A percentile compares a stretch with the other conserved stretches of the same genome.
Evolutionary conservation across 2,797 vertebrate genomes (phyloP).

Genomic region (Amblyopsis hoosieri): DNA sequence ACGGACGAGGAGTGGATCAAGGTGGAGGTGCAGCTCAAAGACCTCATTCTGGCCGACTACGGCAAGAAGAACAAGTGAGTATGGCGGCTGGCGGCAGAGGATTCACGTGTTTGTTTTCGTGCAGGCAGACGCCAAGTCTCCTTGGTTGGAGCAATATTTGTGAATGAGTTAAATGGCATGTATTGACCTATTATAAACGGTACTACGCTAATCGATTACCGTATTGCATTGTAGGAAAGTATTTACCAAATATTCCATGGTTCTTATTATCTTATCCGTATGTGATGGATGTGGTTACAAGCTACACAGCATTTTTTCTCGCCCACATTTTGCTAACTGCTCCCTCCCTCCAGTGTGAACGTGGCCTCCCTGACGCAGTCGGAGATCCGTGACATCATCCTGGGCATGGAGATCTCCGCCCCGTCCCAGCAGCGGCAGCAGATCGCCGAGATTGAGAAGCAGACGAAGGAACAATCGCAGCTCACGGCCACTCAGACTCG

Average conservation of each 20-base stretch:
- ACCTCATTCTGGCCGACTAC: conserved; percentile 97
- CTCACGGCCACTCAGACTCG: conserved; percentile 97
- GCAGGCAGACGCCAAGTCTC: no score
- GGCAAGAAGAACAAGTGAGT: conserved; percentile 99
- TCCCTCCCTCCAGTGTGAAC: conserved; percentile 84
- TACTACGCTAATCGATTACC: no score
- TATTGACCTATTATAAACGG: no score
- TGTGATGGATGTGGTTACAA: neutral
- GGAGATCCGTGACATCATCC: conserved; percentile 98
- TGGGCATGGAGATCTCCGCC: conserved; percentile 99
- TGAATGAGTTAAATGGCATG: no score
- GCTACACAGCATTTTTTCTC: neutral
- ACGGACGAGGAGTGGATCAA: conserved; percentile 99
- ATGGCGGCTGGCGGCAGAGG: no score
- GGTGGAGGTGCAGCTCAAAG: conserved; percentile 98
- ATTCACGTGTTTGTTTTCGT: neutral
- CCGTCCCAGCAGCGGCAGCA: conserved; percentile 98
- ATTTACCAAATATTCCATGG: no score
- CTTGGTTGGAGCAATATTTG: no score
- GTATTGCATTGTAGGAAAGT: no score
- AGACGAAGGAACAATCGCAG: conserved; percentile 98
- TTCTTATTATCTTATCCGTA: neutral
- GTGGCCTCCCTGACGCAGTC: conserved; percentile 97
- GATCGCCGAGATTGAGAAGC: conserved; percentile 99
- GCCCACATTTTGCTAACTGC: neutral